phyloP scores from a whole-genome alignment of 2,888 invertebrate species.

The Alviniconcha strummeri region DNA sequence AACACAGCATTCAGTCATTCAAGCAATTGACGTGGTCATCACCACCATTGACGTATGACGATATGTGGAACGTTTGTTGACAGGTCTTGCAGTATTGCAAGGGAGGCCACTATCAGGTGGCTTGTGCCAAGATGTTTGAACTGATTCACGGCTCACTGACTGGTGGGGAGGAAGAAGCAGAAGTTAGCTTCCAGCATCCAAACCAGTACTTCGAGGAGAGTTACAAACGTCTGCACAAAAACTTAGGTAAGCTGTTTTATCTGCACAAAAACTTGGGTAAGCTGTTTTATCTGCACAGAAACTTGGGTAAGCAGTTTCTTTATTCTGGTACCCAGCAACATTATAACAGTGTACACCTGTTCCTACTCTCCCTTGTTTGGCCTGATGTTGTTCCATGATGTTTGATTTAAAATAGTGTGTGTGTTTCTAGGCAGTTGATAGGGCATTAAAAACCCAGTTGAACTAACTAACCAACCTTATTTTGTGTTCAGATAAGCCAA shows the following conservation, averaged over 20 bases:
- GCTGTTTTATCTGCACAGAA: background rate
- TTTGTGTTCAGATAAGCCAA: constrained; percentile 30
- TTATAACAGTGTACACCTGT: too few relatives aligned
- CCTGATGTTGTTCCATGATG: too few relatives aligned
- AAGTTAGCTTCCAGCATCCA: constrained; percentile 80
- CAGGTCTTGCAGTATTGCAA: constrained; percentile 83
- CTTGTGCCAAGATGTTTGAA: constrained; percentile 89
- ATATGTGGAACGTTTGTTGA: too few relatives aligned
- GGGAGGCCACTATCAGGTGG: constrained; percentile 89
- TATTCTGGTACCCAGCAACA: too few relatives aligned
- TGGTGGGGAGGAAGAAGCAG: constrained; percentile 49
- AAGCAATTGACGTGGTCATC: too few relatives aligned
- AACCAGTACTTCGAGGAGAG: constrained; percentile 92
- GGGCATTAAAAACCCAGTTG: too few relatives aligned
- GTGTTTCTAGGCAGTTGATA: too few relatives aligned
- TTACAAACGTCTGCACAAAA: constrained; percentile 43
- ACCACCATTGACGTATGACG: too few relatives aligned
- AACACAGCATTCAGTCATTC: too few relatives aligned
- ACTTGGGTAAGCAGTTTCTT: background rate
- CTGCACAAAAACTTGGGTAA: background rate
- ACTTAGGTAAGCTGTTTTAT: background rate
- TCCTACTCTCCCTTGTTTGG: too few relatives aligned
- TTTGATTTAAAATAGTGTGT: too few relatives aligned
- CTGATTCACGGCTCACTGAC: constrained; percentile 62
- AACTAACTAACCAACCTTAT: background rate